A percentile compares a stretch with the other conserved stretches of the same genome.
These are phyloP conservation scores for Strigamia crassipes DNA, from an alignment of 2,888 invertebrate species.

Conservation along the genomic window DNA sequence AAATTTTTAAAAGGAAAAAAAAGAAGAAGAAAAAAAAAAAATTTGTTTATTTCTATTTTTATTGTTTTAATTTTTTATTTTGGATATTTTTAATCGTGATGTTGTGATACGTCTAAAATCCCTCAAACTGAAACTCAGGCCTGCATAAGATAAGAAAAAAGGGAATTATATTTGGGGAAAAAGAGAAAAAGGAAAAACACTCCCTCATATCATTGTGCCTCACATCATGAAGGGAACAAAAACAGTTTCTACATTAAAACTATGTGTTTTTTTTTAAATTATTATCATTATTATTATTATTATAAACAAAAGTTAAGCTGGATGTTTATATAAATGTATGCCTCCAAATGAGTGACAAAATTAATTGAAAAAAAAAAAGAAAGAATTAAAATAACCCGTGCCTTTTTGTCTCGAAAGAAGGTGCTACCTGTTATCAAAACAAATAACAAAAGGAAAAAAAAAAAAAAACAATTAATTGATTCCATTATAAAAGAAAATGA, in stretches of 20 bases:
- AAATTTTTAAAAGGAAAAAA: background rate
- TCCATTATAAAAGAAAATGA: slow-evolving; percentile 21
- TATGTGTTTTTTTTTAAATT: slow-evolving; percentile 4
- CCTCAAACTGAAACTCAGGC: slow-evolving; percentile 35
- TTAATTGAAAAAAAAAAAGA: background rate
- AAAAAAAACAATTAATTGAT: background rate
- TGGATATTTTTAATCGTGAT: slow-evolving; percentile 13
- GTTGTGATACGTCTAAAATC: slow-evolving; percentile 27
- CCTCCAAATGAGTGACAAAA: slow-evolving; percentile 37
- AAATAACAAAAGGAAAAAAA: background rate
- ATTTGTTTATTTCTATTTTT: background rate
- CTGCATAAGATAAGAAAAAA: slow-evolving; percentile 20
- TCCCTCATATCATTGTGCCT: slow-evolving; percentile 49
- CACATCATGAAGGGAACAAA: slow-evolving; percentile 48
- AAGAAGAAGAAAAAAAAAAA: background rate
- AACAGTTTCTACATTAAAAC: slow-evolving; percentile 43
- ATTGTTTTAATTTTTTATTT: background rate
- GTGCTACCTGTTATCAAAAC: slow-evolving; percentile 33
- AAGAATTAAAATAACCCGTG: slow-evolving; percentile 1
- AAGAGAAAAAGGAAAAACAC: slow-evolving; percentile 1
- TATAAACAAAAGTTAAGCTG: slow-evolving; percentile 19
- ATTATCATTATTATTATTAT: slow-evolving; percentile 30
- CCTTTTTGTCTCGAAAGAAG: slow-evolving; percentile 36
- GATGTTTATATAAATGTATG: slow-evolving; percentile 40
- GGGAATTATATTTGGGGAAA: slow-evolving; percentile 34